A percentile compares a stretch with the other conserved stretches of the same genome.
Evolutionary conservation across 2,113 vertebrate genomes (phyloP).

Genomic region (Apus apus): DNA sequence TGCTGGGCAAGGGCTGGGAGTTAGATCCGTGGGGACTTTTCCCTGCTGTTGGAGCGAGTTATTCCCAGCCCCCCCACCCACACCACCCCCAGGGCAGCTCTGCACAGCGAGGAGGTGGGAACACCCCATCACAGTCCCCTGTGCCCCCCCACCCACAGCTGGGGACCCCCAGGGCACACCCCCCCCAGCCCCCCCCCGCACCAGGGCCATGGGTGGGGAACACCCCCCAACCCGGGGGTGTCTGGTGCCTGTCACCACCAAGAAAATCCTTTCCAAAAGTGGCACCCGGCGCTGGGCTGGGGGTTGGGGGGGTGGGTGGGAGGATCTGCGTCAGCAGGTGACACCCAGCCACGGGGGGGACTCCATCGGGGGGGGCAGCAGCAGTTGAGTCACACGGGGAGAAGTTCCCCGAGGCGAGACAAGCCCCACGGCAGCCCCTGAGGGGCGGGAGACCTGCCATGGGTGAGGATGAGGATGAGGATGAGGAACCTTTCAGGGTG

Average conservation of each 20-base stretch:
- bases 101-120: no score
- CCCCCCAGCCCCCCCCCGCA: no score
- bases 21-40: neutral
- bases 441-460: neutral
- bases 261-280: constrained; percentile 20
- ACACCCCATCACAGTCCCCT: no score
- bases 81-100: neutral
- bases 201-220: no score
- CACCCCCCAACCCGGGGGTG: no score
- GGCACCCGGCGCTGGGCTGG: neutral
- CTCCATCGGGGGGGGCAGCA: neutral
- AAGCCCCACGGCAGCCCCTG: neutral
- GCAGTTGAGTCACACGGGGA: neutral
- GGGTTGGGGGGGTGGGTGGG: constrained; percentile 17
- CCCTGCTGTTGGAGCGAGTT: neutral
- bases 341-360: neutral
- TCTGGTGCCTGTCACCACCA: neutral
- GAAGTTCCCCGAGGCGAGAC: neutral
- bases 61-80: no score
- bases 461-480: neutral
- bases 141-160: no score
- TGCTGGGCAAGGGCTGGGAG: neutral
- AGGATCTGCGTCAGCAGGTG: constrained; percentile 58
- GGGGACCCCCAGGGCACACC: neutral
- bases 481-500: neutral